These are phyloP conservation scores for Calypte anna DNA, from an alignment of 2,113 vertebrate genomes.

Conservation along the genomic window DNA sequence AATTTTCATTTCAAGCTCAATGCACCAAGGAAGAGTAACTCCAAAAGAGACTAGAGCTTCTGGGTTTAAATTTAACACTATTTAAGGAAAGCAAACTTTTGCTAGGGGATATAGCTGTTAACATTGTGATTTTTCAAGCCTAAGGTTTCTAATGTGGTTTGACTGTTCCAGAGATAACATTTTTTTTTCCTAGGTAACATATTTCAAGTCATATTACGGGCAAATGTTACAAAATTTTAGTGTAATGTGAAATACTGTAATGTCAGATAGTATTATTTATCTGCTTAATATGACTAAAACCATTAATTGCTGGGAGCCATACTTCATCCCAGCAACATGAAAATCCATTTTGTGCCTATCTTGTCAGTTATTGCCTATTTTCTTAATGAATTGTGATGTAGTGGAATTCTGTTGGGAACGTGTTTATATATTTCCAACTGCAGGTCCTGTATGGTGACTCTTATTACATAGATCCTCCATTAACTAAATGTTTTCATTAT, in stretches of 20 bases:
- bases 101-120: conserved; percentile 79
- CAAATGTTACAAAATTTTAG: conserved; percentile 77
- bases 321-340: conserved; percentile 74
- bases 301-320: conserved; percentile 79
- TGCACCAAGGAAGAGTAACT: conserved; percentile 67
- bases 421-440: conserved; percentile 62
- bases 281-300: conserved; percentile 75
- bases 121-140: conserved; percentile 79
- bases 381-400: conserved; percentile 62
- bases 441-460: conserved; percentile 50
- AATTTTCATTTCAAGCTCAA: conserved; percentile 74
- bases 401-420: conserved; percentile 48
- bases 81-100: conserved; percentile 79
- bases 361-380: conserved; percentile 66
- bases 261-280: conserved; percentile 82
- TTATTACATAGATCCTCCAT: conserved; percentile 69
- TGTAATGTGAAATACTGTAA: conserved; percentile 83
- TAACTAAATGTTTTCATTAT: conserved; percentile 53
- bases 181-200: conserved; percentile 81
- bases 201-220: conserved; percentile 80
- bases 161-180: conserved; percentile 80
- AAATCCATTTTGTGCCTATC: conserved; percentile 71
- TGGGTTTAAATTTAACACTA: conserved; percentile 81
- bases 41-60: conserved; percentile 71
- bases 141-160: conserved; percentile 80